Conservation (phyloP, 1,140 invertebrate species). For the Sarcophaga peregrina region DNA sequence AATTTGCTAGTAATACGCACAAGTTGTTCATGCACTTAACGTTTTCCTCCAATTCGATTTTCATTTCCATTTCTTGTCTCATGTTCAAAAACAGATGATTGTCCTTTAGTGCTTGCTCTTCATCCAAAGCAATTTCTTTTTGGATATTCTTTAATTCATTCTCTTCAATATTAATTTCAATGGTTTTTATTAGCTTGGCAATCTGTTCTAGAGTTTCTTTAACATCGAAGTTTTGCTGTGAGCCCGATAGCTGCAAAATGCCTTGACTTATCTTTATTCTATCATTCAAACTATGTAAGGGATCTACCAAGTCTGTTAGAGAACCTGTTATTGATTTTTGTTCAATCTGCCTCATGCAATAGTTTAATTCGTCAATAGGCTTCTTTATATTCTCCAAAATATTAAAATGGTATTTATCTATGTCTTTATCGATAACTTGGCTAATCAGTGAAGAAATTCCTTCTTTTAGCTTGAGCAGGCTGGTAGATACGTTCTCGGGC, state of each 20-base stretch:
- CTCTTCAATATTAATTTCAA: conserved; percentile 62
- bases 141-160: conserved; percentile 61
- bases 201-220: conserved; percentile 55
- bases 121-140: conserved; percentile 60
- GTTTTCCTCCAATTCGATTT: conserved; percentile 57
- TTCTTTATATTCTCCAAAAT: conserved; percentile 59
- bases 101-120: conserved; percentile 52
- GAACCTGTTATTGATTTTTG: conserved; percentile 60
- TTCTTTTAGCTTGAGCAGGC: conserved; percentile 56
- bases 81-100: conserved; percentile 59
- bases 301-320: conserved; percentile 64
- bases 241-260: conserved; percentile 47
- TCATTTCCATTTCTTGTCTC: conserved; percentile 56
- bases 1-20: not conserved
- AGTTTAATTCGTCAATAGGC: conserved; percentile 64
- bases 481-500: conserved; percentile 52
- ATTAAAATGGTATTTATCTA: conserved; percentile 57
- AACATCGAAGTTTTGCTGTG: conserved; percentile 52
- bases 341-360: conserved; percentile 64
- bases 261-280: conserved; percentile 55
- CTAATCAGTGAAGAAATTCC: conserved; percentile 60
- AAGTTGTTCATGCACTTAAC: conserved; percentile 34
- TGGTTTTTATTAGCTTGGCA: conserved; percentile 55
- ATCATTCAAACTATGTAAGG: conserved; percentile 57
- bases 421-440: conserved; percentile 59